Base-by-base conservation (phyloP, 1,140 invertebrate genomes). In the Hylaeus volcanicus region DNA sequence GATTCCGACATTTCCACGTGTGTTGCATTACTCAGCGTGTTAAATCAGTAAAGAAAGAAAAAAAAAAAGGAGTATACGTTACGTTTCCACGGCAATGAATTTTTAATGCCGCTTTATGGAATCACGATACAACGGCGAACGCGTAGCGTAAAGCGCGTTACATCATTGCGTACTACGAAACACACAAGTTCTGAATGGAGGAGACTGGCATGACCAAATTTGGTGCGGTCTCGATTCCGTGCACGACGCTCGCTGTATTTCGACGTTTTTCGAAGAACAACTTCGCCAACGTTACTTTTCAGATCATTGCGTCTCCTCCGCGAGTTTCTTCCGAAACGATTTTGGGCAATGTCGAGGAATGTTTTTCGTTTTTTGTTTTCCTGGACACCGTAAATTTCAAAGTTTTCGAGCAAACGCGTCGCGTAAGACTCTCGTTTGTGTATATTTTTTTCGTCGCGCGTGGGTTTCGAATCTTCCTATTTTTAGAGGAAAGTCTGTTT, bases 141-240 rank as follows among this genome's bases (percentile, higher is more conserved):
- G 55, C 39, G 39, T 53, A 56, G 12, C 60, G 77, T 83, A 88
- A 87, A 77, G 73, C 82, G 68, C 83, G 78, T 90, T 90, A 87
- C 88, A 88, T 88, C 86, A 91, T 89, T 90, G 70, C 78, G 71
- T 83, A 88, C 81, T 87, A 89, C 84, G 85, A 88, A 83, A 88
- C 82, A 83, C 81, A 74, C 74, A 12, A 58, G 73, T 74, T 85
- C 84, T 89, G 81, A 86, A 90, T 89, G 89, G 86, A 90, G 89
- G 86, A 90, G 88, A 71, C 87, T 68, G 84, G 73, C 82, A 91
- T 90, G 88, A 89, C 90, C 89, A 91, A 90, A 91, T 91, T 91
- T 90, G 90, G 90, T 84, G 88, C 82, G 90, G 85, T 86, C 90
- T 89, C 89, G 85, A 85, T 90, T 83, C 89, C 88, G 81, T 74